These are phyloP conservation scores for Steromphala cineraria DNA, from an alignment of 2,888 invertebrate genomes.

Conservation along the genomic window DNA sequence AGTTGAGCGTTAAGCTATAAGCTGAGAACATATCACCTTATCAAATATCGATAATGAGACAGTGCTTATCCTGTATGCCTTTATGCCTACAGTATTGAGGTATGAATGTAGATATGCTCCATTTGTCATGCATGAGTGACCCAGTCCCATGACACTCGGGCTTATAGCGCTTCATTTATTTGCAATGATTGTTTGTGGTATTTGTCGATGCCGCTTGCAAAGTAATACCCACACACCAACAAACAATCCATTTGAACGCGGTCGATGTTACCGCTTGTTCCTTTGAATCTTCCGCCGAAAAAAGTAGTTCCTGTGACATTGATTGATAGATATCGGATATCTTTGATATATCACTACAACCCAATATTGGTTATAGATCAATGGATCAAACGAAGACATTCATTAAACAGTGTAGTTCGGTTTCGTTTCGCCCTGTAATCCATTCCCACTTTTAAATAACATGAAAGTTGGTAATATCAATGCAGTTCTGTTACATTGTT, in stretches of 20 bases:
- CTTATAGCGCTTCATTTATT: not conserved
- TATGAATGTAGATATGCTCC: not conserved
- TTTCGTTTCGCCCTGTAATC: not conserved
- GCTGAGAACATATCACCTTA: not conserved
- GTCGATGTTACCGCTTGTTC: not conserved
- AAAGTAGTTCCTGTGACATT: constrained; percentile 3
- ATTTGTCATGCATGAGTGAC: not conserved
- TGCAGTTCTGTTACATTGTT: not conserved
- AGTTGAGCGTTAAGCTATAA: not conserved
- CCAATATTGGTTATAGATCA: not conserved
- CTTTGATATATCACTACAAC: not conserved
- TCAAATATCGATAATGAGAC: constrained; percentile 1
- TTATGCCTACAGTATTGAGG: not conserved
- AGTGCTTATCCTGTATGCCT: not conserved
- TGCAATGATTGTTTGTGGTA: constrained; percentile 3
- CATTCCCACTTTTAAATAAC: not conserved
- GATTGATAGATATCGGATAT: not conserved
- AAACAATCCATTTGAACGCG: not conserved
- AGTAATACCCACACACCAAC: not conserved
- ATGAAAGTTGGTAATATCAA: not conserved
- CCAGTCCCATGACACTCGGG: not conserved
- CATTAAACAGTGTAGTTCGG: not conserved
- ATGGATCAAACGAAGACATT: not conserved
- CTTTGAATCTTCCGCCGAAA: not conserved
- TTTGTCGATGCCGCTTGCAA: not conserved